Evolutionary conservation across 2,113 vertebrate species (phyloP).

Genomic region (Lampris megalopsis): DNA sequence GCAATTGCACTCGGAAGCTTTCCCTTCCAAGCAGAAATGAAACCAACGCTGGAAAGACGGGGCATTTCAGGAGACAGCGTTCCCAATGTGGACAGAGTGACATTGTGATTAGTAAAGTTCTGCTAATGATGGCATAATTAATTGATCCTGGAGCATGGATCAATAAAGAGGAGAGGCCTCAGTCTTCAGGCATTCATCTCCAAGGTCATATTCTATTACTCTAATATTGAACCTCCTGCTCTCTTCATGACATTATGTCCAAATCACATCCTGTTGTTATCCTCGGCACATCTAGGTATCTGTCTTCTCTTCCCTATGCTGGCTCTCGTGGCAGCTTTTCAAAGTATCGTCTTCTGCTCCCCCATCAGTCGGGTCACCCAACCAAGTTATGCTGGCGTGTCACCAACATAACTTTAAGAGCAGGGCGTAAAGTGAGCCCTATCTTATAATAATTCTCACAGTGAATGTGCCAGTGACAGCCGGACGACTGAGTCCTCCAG

Average conservation of each 20-base stretch:
- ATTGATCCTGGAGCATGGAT: conserved; percentile 69
- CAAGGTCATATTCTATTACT: conserved; percentile 75
- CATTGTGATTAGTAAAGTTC: conserved; percentile 23
- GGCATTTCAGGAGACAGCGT: too few relatives aligned
- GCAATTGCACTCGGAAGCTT: too few relatives aligned
- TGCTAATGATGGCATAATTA: conserved; percentile 54
- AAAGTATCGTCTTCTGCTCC: background rate
- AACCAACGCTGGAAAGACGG: too few relatives aligned
- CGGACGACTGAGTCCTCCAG: too few relatives aligned
- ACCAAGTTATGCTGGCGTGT: too few relatives aligned
- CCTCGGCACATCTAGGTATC: conserved; percentile 44
- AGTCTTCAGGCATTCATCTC: conserved; percentile 52
- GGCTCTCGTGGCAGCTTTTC: conserved; percentile 35
- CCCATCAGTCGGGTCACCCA: background rate
- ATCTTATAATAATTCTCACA: too few relatives aligned
- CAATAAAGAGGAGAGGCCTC: conserved; percentile 54
- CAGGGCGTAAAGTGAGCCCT: too few relatives aligned
- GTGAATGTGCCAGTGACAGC: too few relatives aligned
- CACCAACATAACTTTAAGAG: too few relatives aligned
- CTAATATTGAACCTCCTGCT: conserved; percentile 73
- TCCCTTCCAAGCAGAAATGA: too few relatives aligned
- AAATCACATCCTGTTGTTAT: conserved; percentile 73
- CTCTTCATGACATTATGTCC: conserved; percentile 53
- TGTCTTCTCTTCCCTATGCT: conserved; percentile 52
- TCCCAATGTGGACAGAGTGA: conserved; percentile 9